Conservation (phyloP, 2,888 invertebrate genomes). For the Lasioglossum zephyrum region DNA sequence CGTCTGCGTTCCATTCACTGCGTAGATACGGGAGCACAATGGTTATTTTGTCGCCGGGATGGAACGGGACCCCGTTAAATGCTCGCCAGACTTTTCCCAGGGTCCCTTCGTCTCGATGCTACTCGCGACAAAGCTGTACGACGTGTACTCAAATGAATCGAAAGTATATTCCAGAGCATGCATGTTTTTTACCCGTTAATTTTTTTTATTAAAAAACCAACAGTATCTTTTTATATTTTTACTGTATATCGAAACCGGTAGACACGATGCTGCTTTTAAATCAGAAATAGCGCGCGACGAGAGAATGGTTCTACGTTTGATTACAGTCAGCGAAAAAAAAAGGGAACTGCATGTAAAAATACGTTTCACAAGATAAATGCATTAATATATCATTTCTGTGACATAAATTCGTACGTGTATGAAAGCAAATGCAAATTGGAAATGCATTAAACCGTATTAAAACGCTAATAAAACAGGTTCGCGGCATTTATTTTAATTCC, state of each 20-base stretch:
- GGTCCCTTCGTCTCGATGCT: no score
- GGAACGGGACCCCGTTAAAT: not conserved
- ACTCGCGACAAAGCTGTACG: not conserved
- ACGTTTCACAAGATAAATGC: not conserved
- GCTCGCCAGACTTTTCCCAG: not conserved
- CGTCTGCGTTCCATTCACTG: not conserved
- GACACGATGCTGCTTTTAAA: not conserved
- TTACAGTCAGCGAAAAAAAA: no score
- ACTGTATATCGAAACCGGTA: no score
- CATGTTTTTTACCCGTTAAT: no score
- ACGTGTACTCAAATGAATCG: not conserved
- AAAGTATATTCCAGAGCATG: not conserved
- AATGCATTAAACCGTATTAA: not conserved
- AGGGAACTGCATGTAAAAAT: not conserved
- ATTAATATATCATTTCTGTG: not conserved
- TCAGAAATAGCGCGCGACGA: not conserved
- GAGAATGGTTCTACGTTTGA: no score
- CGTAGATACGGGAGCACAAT: not conserved
- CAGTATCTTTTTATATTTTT: no score
- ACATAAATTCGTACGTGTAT: not conserved
- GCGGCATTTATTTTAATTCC: not conserved
- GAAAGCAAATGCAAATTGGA: not conserved
- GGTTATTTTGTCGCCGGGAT: conserved; percentile 5
- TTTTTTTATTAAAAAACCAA: no score
- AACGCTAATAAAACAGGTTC: not conserved